Evolutionary conservation across 2,113 vertebrate genomes (phyloP).

Genomic region (Colinus virginianus): DNA sequence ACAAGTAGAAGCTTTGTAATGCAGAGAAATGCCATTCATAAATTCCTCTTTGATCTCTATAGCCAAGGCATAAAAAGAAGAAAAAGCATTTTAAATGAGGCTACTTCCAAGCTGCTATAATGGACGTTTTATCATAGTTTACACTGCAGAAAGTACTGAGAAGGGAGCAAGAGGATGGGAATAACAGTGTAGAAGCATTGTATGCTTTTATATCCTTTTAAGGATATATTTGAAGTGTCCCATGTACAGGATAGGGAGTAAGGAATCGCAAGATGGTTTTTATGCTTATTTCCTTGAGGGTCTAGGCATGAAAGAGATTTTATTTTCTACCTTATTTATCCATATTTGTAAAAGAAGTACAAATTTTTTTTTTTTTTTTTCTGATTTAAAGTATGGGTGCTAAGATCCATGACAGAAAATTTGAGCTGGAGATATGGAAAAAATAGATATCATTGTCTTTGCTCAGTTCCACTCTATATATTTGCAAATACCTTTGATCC

Average conservation of each 20-base stretch:
- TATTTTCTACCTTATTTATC: neutral
- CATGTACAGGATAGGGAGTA: neutral
- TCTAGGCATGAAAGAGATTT: neutral
- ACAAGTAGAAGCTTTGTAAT: neutral
- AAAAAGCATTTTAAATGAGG: neutral
- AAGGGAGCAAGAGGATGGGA: neutral
- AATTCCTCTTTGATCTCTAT: neutral
- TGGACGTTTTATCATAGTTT: neutral
- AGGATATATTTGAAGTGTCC: fast-evolving
- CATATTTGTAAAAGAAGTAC: neutral
- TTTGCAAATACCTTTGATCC: neutral
- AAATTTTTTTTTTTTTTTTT: neutral
- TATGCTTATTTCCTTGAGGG: neutral
- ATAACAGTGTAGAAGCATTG: neutral
- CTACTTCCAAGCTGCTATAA: neutral
- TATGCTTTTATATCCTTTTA: neutral
- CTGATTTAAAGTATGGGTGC: neutral
- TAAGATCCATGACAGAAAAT: neutral
- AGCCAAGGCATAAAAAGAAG: neutral
- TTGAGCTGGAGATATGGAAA: neutral
- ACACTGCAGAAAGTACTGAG: neutral
- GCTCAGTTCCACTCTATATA: neutral
- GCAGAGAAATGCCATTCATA: neutral
- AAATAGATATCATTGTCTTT: neutral
- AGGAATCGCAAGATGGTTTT: neutral